Evolutionary conservation across 2,113 vertebrate genomes (phyloP).

Genomic region (Indicator indicator): DNA sequence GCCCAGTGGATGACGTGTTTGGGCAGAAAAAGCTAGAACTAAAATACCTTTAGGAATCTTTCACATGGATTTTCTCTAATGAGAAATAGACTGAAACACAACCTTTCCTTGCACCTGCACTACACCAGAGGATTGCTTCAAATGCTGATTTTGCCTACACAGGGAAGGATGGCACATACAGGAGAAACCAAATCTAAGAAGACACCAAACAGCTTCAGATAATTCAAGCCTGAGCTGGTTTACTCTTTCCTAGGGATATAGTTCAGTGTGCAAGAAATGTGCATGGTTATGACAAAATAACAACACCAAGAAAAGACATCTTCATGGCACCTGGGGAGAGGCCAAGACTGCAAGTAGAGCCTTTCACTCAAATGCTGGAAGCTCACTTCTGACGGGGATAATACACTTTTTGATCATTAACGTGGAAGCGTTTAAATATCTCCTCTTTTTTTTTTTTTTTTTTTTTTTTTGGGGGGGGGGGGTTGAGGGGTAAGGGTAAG

Average conservation of each 20-base stretch:
- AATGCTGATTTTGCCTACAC: neutral
- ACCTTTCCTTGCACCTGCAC: neutral
- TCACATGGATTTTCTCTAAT: neutral
- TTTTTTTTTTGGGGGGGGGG: too few relatives aligned
- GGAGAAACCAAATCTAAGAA: neutral
- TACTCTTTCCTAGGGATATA: neutral
- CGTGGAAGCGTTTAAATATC: neutral
- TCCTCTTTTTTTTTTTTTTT: neutral
- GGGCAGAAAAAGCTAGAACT: neutral
- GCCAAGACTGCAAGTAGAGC: neutral
- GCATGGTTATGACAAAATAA: neutral
- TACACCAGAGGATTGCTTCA: neutral
- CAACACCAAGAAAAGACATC: neutral
- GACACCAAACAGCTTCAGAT: neutral
- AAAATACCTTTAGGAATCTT: neutral
- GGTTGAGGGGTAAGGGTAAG: too few relatives aligned
- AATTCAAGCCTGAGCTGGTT: neutral
- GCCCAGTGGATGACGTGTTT: neutral
- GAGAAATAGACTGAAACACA: neutral
- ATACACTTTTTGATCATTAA: neutral
- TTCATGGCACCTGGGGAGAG: accelerated
- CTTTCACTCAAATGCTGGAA: neutral
- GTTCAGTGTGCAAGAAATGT: neutral
- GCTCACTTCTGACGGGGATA: neutral
- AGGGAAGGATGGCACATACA: accelerated